Evolutionary conservation across 2,888 invertebrate species (phyloP).

Genomic region (Luffia ferchaultella): DNA sequence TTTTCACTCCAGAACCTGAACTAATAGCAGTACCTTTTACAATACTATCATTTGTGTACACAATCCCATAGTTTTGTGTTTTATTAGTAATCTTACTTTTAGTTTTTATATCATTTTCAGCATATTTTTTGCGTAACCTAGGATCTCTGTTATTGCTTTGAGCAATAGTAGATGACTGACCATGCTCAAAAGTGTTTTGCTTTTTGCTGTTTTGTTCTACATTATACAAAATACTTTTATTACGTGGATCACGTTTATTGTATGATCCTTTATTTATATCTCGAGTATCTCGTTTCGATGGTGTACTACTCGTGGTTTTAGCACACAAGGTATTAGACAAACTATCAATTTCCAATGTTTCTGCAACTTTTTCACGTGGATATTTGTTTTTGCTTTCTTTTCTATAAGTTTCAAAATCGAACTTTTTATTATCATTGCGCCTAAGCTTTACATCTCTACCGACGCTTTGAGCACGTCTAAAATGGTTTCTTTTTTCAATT

Average conservation of each 20-base stretch:
- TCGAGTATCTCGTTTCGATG: constrained; percentile 21
- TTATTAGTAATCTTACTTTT: not conserved
- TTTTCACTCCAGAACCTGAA: constrained; percentile 48
- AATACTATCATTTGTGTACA: constrained; percentile 51
- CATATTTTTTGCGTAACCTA: not conserved
- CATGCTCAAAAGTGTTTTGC: not conserved
- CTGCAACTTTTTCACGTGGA: constrained; percentile 36
- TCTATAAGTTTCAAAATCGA: constrained; percentile 16
- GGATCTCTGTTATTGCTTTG: not conserved
- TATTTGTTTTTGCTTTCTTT: constrained; percentile 35
- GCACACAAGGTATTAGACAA: too few relatives aligned
- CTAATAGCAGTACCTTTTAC: constrained; percentile 43
- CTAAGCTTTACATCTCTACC: constrained; percentile 21
- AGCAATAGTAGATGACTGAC: not conserved
- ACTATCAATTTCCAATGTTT: too few relatives aligned
- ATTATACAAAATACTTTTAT: constrained; percentile 1
- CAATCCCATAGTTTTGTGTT: constrained; percentile 30
- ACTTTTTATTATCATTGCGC: not conserved
- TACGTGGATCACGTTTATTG: not conserved
- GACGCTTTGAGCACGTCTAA: constrained; percentile 40
- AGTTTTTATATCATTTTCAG: not conserved
- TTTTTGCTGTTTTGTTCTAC: not conserved
- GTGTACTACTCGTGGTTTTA: too few relatives aligned
- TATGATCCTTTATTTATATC: not conserved
- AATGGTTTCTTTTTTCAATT: constrained; percentile 15